Evolutionary conservation across 2,888 invertebrate species (phyloP).

Genomic region (Prosapia bicincta): DNA sequence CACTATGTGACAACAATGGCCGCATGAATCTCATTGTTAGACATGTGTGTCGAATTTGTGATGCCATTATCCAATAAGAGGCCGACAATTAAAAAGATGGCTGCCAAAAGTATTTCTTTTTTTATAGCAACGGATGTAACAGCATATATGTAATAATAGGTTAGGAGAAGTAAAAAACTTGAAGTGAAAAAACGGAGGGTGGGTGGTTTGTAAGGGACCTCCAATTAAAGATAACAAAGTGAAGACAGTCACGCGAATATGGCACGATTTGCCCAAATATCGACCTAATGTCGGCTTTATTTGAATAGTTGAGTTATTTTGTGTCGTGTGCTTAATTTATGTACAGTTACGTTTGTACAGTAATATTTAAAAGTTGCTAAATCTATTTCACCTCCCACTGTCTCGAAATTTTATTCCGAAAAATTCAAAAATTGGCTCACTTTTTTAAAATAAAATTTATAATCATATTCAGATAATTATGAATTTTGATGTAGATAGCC

Average conservation of each 20-base stretch:
- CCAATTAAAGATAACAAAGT: background rate
- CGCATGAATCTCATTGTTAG: background rate
- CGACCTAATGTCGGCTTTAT: background rate
- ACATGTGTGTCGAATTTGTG: background rate
- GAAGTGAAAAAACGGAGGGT: background rate
- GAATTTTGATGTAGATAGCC: no score
- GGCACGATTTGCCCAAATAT: background rate
- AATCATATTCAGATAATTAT: no score
- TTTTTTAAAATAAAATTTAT: no score
- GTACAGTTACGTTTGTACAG: no score
- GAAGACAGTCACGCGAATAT: background rate
- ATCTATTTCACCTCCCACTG: no score
- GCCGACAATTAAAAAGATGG: conserved; percentile 2
- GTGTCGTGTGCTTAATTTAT: no score
- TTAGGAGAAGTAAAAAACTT: background rate
- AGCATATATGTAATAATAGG: background rate
- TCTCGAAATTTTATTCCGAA: no score
- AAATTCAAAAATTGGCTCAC: no score
- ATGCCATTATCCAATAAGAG: background rate
- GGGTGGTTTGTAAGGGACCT: background rate
- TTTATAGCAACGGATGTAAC: background rate
- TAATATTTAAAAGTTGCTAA: no score
- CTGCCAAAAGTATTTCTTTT: background rate
- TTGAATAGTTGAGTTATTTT: no score
- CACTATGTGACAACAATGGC: background rate